A percentile compares a stretch with the other conserved stretches of the same genome.
phyloP scores from a whole-genome alignment of 2,113 vertebrate species.

The Festucalex cinctus region DNA sequence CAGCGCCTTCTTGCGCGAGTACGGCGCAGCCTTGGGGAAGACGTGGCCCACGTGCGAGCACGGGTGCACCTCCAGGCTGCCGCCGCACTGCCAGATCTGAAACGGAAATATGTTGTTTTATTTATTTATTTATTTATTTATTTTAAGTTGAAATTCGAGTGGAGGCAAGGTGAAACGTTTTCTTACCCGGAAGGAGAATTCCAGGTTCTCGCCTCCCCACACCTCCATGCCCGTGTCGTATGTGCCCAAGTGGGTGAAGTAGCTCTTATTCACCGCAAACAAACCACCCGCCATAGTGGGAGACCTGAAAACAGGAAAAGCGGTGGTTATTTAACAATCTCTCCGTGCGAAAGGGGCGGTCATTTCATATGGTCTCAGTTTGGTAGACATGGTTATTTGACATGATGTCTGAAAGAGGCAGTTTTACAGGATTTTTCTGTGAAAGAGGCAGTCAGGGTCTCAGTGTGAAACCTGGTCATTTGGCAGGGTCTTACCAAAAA shows the following conservation, averaged over 20 bases:
- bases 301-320: conserved; percentile 73
- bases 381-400: too few species aligned
- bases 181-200: conserved; percentile 96
- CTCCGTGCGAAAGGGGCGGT: too few species aligned
- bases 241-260: conserved; percentile 94
- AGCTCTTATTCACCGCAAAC: conserved; percentile 89
- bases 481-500: too few species aligned
- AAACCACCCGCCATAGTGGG: conserved; percentile 98
- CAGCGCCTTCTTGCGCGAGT: conserved; percentile 90
- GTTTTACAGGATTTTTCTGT: too few species aligned
- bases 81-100: conserved; percentile 98
- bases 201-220: conserved; percentile 98
- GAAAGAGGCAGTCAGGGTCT: too few species aligned
- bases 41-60: conserved; percentile 97
- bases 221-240: conserved; percentile 99
- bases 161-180: not conserved
- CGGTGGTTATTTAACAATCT: too few species aligned
- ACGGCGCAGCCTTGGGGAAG: conserved; percentile 94
- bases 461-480: too few species aligned
- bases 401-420: too few species aligned
- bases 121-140: too few species aligned
- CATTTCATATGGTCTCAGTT: too few species aligned
- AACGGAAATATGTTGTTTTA: too few species aligned
- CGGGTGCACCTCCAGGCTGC: conserved; percentile 90
- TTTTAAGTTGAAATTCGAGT: too few species aligned